Percentiles rank a stretch among this genome's conserved stretches.
phyloP scores from a whole-genome alignment of 2,888 invertebrate species.

The Lasioglossum vierecki region DNA sequence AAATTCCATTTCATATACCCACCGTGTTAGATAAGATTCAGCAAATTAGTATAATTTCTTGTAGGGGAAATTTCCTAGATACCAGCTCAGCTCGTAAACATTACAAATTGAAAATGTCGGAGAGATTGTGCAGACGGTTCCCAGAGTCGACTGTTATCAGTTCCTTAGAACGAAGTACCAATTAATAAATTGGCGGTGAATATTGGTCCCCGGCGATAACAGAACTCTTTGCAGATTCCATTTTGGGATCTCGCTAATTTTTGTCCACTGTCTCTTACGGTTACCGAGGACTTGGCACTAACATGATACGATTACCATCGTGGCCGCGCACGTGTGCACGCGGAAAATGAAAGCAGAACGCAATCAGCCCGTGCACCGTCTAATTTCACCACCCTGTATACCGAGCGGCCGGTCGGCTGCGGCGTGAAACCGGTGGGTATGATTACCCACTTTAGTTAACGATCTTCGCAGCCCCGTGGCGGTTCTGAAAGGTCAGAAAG shows the following conservation, averaged over 20 bases:
- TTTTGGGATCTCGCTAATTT: neutral
- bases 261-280: neutral
- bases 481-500: conserved; percentile 73
- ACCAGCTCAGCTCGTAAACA: neutral
- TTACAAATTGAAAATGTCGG: neutral
- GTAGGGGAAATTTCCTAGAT: neutral
- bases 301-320: conserved; percentile 20
- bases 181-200: neutral
- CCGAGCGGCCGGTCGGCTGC: conserved; percentile 61
- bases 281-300: neutral
- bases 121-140: neutral
- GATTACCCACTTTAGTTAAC: conserved; percentile 82
- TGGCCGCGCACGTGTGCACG: conserved; percentile 20
- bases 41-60: neutral
- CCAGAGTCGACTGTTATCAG: neutral
- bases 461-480: conserved; percentile 75
- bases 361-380: conserved; percentile 27
- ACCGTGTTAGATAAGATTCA: neutral
- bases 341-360: conserved; percentile 22
- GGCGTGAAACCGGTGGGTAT: conserved; percentile 81
- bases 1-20: neutral
- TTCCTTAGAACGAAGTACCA: neutral
- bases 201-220: neutral
- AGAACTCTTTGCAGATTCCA: neutral
- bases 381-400: conserved; percentile 69